Percentiles rank a stretch among this genome's conserved stretches.
These are phyloP conservation scores for Cistogaster globosa DNA, from an alignment of 2,888 invertebrate genomes.

Conservation along the genomic window DNA sequence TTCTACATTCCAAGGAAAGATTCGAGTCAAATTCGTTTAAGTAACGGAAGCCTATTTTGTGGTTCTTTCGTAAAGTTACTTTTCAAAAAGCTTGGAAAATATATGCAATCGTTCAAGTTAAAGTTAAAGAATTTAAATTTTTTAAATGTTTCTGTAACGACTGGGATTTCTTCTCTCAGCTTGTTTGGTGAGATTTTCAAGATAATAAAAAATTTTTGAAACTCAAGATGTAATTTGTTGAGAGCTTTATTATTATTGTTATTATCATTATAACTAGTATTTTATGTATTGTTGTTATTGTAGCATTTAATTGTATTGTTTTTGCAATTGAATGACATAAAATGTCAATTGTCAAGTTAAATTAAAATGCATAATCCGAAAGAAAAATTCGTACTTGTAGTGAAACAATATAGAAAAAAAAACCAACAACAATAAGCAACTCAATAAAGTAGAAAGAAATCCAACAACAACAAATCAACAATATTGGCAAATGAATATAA, in stretches of 20 bases:
- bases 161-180: background rate
- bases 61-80: no score
- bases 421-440: slow-evolving; percentile 2
- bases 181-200: slow-evolving; percentile 55
- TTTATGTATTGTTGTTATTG: slow-evolving; percentile 40
- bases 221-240: slow-evolving; percentile 39
- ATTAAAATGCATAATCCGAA: slow-evolving; percentile 59
- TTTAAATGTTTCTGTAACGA: no score
- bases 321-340: slow-evolving; percentile 70
- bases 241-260: slow-evolving; percentile 45
- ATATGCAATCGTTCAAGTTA: no score
- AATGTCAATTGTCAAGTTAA: slow-evolving; percentile 70
- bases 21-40: no score
- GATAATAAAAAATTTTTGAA: slow-evolving; percentile 28
- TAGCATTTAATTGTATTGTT: slow-evolving; percentile 58
- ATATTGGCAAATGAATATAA: slow-evolving; percentile 27
- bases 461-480: slow-evolving; percentile 32
- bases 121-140: no score
- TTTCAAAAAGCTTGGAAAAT: no score
- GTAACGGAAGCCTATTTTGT: no score
- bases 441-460: slow-evolving; percentile 48
- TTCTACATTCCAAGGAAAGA: no score
- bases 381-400: slow-evolving; percentile 37
- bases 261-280: slow-evolving; percentile 10
- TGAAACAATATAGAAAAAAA: slow-evolving; percentile 13